Evolutionary conservation across 2,113 vertebrate species (phyloP).

Genomic region (human (Homo sapiens)): GRCh38 chr12:43174501-43175000

Average conservation of each 20-base stretch:
- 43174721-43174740: not conserved
- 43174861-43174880: not conserved
- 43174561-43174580: not conserved
- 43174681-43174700: not conserved
- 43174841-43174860: not conserved
- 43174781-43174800: not conserved
- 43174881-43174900: not conserved
- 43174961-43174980: not conserved
- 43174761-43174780: not conserved
- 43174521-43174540: not conserved
- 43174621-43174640: not conserved
- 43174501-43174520: constrained; percentile 14
- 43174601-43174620: not conserved
- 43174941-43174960: too few species aligned
- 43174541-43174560: not conserved
- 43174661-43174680: not conserved
- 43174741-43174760: not conserved
- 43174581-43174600: not conserved
- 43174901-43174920: not conserved
- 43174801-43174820: not conserved
- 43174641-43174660: not conserved
- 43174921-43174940: not conserved
- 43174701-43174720: not conserved
- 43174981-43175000: not conserved
- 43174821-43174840: not conserved